Conservation (phyloP, 2,113 vertebrate species). For the Promerops cafer region DNA sequence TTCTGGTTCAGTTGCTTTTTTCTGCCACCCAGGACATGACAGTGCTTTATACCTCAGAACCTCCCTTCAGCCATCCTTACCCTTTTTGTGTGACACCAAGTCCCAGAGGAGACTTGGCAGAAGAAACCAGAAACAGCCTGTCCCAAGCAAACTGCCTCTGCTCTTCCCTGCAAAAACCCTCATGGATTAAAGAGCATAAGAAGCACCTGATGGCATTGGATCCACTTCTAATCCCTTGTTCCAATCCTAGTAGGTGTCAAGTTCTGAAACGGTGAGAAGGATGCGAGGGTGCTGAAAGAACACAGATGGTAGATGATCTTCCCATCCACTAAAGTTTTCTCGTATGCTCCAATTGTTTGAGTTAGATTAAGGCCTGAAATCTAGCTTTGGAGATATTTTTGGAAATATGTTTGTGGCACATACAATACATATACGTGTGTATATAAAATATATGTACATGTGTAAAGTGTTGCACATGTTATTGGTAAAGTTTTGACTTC, state of each 20-base stretch:
- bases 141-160: not conserved
- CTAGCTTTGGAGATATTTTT: not conserved
- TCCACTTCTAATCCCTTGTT: not conserved
- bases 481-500: not conserved
- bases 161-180: not conserved
- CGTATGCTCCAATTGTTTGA: not conserved
- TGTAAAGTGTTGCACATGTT: not conserved
- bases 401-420: not conserved
- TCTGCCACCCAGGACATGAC: not conserved
- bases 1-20: not conserved
- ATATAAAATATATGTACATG: not conserved
- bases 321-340: not conserved
- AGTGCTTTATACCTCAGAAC: not conserved
- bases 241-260: not conserved
- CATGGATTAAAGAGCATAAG: not conserved
- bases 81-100: not conserved
- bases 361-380: not conserved
- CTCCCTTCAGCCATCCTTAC: not conserved
- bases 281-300: not conserved
- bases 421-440: not conserved
- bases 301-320: not conserved
- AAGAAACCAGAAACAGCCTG: not conserved
- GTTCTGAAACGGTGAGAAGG: not conserved
- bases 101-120: not conserved
- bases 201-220: not conserved